Evolutionary conservation across 35 echinoderm and acorn worm genomes (phyloP).

Genomic region (Strongylocentrotus purpuratus): DNA sequence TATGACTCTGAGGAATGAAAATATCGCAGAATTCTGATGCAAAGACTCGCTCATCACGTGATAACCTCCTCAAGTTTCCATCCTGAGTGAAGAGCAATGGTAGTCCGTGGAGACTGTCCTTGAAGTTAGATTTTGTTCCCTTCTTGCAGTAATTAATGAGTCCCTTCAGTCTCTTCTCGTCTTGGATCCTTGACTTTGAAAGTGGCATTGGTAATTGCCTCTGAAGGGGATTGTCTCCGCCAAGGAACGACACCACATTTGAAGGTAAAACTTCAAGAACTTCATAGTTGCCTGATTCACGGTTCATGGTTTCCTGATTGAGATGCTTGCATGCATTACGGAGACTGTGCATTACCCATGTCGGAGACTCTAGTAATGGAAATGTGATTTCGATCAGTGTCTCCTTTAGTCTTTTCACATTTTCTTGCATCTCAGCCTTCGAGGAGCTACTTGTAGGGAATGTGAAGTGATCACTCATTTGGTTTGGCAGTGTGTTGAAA

Average conservation of each 20-base stretch:
- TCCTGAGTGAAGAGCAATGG: no score
- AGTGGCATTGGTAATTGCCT: constrained; percentile 19
- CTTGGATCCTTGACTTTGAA: not conserved
- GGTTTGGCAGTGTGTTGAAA: no score
- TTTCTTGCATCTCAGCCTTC: not conserved
- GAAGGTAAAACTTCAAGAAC: constrained; percentile 53
- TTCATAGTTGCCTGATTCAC: not conserved
- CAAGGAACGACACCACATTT: constrained; percentile 45
- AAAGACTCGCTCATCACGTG: constrained; percentile 18
- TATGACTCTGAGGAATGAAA: constrained; percentile 32
- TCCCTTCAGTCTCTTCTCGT: no score
- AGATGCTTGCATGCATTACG: not conserved
- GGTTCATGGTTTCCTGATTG: not conserved
- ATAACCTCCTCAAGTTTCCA: no score
- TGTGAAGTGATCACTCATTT: not conserved
- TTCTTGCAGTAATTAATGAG: no score
- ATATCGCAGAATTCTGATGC: not conserved
- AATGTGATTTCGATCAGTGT: constrained; percentile 15
- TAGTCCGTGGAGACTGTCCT: no score
- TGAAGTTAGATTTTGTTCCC: no score
- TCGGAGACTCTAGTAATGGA: constrained; percentile 50
- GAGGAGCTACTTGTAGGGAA: not conserved
- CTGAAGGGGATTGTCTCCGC: not conserved
- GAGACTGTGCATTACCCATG: not conserved
- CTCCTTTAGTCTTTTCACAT: not conserved